phyloP scores from a whole-genome alignment of 2,888 invertebrate genomes.

The Venusia cambrica region DNA sequence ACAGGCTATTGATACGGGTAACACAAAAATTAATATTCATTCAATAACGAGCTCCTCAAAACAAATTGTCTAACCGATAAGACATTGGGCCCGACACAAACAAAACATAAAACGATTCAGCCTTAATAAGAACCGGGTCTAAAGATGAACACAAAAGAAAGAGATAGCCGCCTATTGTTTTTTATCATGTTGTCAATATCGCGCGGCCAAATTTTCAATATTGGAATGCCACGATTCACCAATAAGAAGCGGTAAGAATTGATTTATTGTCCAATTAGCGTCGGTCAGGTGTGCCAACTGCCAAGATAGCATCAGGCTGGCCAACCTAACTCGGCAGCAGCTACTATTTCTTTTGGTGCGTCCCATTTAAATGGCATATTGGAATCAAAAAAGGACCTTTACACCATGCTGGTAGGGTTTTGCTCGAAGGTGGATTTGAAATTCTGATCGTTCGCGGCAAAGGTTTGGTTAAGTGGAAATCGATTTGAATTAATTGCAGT shows the following conservation, averaged over 20 bases:
- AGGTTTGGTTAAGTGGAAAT: slow-evolving; percentile 71
- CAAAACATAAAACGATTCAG: slow-evolving; percentile 68
- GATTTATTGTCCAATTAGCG: slow-evolving; percentile 82
- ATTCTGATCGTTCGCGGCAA: slow-evolving; percentile 72
- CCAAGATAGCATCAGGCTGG: slow-evolving; percentile 79
- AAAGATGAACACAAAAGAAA: slow-evolving; percentile 79
- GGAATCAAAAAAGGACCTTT: slow-evolving; percentile 78
- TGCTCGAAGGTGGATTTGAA: slow-evolving; percentile 73
- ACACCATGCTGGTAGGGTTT: slow-evolving; percentile 69
- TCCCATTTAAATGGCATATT: slow-evolving; percentile 77
- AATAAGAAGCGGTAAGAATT: slow-evolving; percentile 81
- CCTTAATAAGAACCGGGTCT: slow-evolving; percentile 75
- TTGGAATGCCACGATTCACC: slow-evolving; percentile 80
- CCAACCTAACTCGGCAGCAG: slow-evolving; percentile 73
- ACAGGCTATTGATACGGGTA: slow-evolving; percentile 40
- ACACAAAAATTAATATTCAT: slow-evolving; percentile 65
- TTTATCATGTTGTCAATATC: slow-evolving; percentile 81
- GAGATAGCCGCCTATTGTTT: slow-evolving; percentile 78
- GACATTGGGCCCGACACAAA: slow-evolving; percentile 65
- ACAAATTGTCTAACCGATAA: slow-evolving; percentile 79
- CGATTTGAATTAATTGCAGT: slow-evolving; percentile 75
- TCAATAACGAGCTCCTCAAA: slow-evolving; percentile 73
- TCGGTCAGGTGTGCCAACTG: slow-evolving; percentile 82
- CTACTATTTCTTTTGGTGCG: slow-evolving; percentile 77
- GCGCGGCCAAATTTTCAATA: slow-evolving; percentile 81